Evolutionary conservation across 1,140 invertebrate species (phyloP), one percentile per base, ranked within the genome.

Genomic region (Apolygus lucorum): DNA sequence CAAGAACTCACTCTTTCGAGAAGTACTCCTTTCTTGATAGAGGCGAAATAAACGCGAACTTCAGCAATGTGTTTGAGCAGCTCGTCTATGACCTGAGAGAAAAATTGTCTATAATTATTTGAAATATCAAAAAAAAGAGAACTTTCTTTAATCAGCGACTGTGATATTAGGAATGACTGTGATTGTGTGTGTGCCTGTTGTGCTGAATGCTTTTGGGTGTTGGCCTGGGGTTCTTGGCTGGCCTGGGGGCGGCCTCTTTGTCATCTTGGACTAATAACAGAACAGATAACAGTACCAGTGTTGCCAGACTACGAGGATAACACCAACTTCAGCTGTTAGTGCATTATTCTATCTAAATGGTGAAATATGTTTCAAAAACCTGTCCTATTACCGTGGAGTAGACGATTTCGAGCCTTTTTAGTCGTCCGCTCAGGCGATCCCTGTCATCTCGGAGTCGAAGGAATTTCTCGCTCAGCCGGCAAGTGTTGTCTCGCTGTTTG

Each of bases 61-160:
- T 59, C 54, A 59, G 54, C 54, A 11, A 59, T 24, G 22, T 59
- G 54, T 22, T 59, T 59, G 8, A 59, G 22, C 4, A 59, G 22
- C 22, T 59, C 54, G 54, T 59, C 54, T 11, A 59, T 59, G 13
- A 59, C 54, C 54, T 59, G 54, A 13, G 22, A 59, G n/a, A n/a
- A n/a, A n/a, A n/a, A n/a, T n/a, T n/a, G n/a, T n/a, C n/a, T n/a
- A n/a, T n/a, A n/a, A n/a, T n/a, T n/a, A n/a, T n/a, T n/a, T n/a
- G n/a, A n/a, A n/a, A n/a, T n/a, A n/a, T n/a, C n/a, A n/a, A n/a
- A n/a, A n/a, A n/a, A n/a, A n/a, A n/a, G n/a, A n/a, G n/a, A n/a
- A n/a, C n/a, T n/a, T n/a, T n/a, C n/a, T n/a, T n/a, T n/a, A n/a
- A n/a, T n/a, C n/a, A n/a, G n/a, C n/a, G n/a, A n/a, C n/a, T n/a